Base-by-base conservation (phyloP, 2,113 vertebrate genomes). In the Phylloscopus trochilus region DNA sequence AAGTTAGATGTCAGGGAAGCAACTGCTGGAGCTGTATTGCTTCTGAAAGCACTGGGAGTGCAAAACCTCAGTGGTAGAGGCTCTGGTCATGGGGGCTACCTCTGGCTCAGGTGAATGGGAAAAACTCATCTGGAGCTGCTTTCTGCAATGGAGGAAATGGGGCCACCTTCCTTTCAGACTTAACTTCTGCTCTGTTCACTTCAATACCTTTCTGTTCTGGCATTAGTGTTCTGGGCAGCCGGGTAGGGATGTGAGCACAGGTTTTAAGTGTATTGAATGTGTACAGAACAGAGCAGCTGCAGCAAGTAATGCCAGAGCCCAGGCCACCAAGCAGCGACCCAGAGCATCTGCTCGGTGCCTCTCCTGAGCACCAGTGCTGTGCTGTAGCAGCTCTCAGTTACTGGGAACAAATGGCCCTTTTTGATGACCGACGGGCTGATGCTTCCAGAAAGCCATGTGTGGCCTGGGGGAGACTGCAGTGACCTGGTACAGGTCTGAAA, bases 171-270 rank as follows among this genome's bases (percentile, higher is more conserved):
- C 28, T 53, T 79, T 73, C 55, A 2, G 9, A 23, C 9, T 37
- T 30, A 46, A 35, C 51, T 63, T 56, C 69, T 35, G 12, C 41
- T 58, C n/a, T 69, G 20, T 43, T 87, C 15, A 3, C 17, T 59
- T 76, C 46, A 53, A 11, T 55, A 47, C n/a, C 51, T 13, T 37
- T 17, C 33, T 41, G 4, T 41, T 73, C 53, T 16, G 2, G 49
- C 26, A 24, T 46, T 30, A 56, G 28, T 4, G 6, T 68, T 37
- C 70, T 60, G 64, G 66, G 75, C 51, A 74, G 69, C 26, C 0
- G 1, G 13, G n/a, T 6, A 56, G 46, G 60, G 59, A 60, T 0
- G 1, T 0, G 21, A 76, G 58, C 16, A 28, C 24, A 60, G 52
- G 31, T 56, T 75, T 90, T 23, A 72, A 60, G 23, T 20, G 35